Evolutionary conservation across 92 coral and sea anemone species (phyloP).

Genomic region (Metridium senile): DNA sequence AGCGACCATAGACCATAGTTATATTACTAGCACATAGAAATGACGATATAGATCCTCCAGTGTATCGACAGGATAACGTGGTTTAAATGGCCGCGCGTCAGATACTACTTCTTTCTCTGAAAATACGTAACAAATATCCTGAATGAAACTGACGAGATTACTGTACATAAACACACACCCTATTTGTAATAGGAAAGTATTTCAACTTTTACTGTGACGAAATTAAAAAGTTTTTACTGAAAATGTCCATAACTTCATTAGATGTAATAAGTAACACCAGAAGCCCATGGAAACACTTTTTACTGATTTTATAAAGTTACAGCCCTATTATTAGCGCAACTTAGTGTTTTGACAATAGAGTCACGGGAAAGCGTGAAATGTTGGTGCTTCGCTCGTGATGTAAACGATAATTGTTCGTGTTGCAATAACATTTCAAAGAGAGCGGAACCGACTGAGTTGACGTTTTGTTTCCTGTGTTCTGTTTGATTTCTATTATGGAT

Average conservation of each 20-base stretch:
- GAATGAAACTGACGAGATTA: no score
- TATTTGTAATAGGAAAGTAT: no score
- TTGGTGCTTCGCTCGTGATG: neutral
- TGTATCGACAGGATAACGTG: conserved; percentile 28
- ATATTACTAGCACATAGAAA: conserved; percentile 21
- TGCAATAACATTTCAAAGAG: neutral
- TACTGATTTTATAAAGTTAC: no score
- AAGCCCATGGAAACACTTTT: no score
- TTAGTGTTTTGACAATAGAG: neutral
- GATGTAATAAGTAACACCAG: no score
- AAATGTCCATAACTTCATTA: no score
- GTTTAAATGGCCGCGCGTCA: neutral
- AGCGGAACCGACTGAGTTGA: conserved; percentile 23
- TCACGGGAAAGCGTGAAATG: neutral
- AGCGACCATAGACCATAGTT: conserved; percentile 22
- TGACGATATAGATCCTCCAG: conserved; percentile 29
- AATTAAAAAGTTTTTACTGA: no score
- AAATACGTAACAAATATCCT: no score
- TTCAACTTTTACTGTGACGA: no score
- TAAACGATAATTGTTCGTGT: conserved; percentile 2
- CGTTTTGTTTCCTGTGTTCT: conserved; percentile 21
- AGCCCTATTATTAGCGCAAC: neutral
- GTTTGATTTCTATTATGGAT: conserved; percentile 6
- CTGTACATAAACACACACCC: no score
- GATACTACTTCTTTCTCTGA: neutral